Evolutionary conservation across 2,113 vertebrate genomes (phyloP), one percentile per base, ranked within the genome.

Genomic region (Motacilla alba): DNA sequence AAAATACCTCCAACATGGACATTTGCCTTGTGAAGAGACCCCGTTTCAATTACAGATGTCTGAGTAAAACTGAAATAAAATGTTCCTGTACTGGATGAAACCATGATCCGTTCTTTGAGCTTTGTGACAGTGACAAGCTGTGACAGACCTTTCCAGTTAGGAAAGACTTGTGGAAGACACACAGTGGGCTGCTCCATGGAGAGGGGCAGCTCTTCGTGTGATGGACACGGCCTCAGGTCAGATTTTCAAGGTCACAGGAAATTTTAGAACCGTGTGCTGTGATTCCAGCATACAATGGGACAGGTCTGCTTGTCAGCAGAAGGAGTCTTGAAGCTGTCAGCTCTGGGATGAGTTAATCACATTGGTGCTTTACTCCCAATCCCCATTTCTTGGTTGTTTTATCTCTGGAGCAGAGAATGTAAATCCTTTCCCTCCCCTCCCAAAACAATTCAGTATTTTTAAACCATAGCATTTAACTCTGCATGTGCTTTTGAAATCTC

Each of bases 1-100:
- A 78, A 90, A 83, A 92, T 13, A 33, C 30, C 83, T 26, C 82
- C 75, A 83, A 16, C 47, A 37, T 63, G 56, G 56, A 87, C 87
- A 89, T 88, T 9, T 28, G 15, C 67, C 68, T 50, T 56, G 62
- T 80, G 87, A 83, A 87, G 59, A 62, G 77, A 47, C 16, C 82
- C 60, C 19, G 7, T 62, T 88, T 83, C 59, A 50, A 44, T 94
- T 80, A 67, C 0, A 88, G 44, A 67, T 64, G n/a, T 46, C 52
- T 49, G 56, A 89, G 28, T 24, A 39, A 95, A 83, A 89, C 19
- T n/a, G 52, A 41, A 75, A 56, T 63, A 31, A 74, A 33, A 14
- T 44, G 15, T 63, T 55, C 33, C 47, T 39, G 1, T 8, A 7
- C 4, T 83, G 76, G 39, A 52, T 70, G 63, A 86, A 80, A 77